Percentiles rank a stretch among this genome's conserved stretches.
phyloP scores from a whole-genome alignment of 2,113 vertebrate genomes.

The Crotalus viridis region DNA sequence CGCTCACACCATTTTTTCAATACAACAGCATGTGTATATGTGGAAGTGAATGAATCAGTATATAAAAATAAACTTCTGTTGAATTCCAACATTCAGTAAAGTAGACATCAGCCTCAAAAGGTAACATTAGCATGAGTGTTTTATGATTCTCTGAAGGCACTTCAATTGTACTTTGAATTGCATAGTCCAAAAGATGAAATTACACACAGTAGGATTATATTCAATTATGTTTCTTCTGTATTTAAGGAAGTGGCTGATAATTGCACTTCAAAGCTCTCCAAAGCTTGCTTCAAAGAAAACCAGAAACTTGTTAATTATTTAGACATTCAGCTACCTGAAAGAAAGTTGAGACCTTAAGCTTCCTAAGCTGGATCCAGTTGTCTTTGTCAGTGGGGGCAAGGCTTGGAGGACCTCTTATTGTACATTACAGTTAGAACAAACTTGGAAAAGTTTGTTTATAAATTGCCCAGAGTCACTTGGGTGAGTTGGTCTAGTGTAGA shows the following conservation, averaged over 20 bases:
- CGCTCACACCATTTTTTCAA: too few relatives aligned
- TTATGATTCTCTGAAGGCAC: not conserved
- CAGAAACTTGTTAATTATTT: slow-evolving; percentile 42
- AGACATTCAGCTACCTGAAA: slow-evolving; percentile 22
- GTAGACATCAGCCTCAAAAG: too few relatives aligned
- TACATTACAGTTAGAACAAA: slow-evolving; percentile 40
- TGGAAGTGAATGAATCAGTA: too few relatives aligned
- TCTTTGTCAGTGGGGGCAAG: slow-evolving; percentile 13
- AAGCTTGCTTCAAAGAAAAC: slow-evolving; percentile 28
- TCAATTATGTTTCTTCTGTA: slow-evolving; percentile 29
- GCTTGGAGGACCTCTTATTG: not conserved
- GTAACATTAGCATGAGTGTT: not conserved
- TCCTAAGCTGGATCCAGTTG: slow-evolving; percentile 35
- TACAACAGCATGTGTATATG: too few relatives aligned
- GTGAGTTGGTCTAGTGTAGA: too few relatives aligned
- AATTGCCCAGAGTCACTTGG: too few relatives aligned
- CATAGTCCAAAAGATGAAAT: not conserved
- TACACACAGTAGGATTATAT: slow-evolving; percentile 13
- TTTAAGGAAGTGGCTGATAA: slow-evolving; percentile 16
- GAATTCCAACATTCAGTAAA: too few relatives aligned
- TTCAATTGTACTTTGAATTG: not conserved
- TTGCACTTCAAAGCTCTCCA: slow-evolving; percentile 25
- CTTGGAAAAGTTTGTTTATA: not conserved
- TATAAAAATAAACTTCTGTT: too few relatives aligned
- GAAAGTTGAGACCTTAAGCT: slow-evolving; percentile 31